Base-by-base conservation (phyloP, 2,113 vertebrate genomes). In the Plectropomus leopardus region DNA sequence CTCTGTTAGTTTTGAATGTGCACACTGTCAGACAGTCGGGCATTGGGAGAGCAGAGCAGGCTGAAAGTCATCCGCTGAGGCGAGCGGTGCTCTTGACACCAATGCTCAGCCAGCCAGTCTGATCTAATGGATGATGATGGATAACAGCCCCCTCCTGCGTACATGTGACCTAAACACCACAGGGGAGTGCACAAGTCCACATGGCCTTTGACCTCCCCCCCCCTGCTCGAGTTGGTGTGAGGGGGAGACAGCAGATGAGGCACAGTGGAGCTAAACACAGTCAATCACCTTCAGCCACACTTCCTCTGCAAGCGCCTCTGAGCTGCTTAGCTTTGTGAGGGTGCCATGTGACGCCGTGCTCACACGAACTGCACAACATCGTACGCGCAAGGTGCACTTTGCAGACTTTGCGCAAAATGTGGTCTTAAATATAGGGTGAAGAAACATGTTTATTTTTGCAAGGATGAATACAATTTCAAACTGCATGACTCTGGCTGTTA, bases 141-240 rank as follows among this genome's bases (percentile, higher is more conserved):
- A 90, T 82, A 57, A 72, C 72, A 78, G 53, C 34, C 61, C 73
- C 76, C 59, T 53, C 75, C 74, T 53, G 58, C 64, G 71, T 71
- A 83, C 86, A 92, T 86, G 89, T 90, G 90, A 92, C 88, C 88
- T 57, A 47, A 44, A 67, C 86, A 87, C 83, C 67, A 34, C 83
- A 77, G 83, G 82, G 72, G 77, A 83, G 77, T 54, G 81, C 76
- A 66, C 50, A 74, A 80, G 83, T 81, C 82, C 83, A 65, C 74
- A 42, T 80, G 82, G 9, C 74, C 86, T 88, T 65, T 88, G 78
- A 89, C 77, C n/a, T n/a, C n/a, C n/a, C n/a, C n/a, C n/a, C 82
- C 67, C 15, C 21, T 34, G 30, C 51, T 83, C 1, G 13, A 75
- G 68, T 64, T 44, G 36, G 70, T 72, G 23, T 50, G 42, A 76